phyloP scores from a whole-genome alignment of 2,113 vertebrate genomes.

The Actenoides hombroni region DNA sequence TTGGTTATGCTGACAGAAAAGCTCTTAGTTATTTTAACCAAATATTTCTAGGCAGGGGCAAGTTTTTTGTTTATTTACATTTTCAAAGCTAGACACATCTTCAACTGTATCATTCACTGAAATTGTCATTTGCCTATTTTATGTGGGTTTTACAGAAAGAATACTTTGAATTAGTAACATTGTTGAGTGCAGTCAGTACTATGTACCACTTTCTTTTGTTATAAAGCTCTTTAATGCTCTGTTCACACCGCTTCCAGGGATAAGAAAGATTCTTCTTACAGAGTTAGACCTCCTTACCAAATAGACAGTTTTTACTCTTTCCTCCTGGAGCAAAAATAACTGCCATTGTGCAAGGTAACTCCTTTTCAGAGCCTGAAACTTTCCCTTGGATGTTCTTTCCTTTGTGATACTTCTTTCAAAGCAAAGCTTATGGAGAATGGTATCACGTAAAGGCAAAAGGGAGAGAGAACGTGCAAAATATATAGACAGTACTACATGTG shows the following conservation, averaged over 20 bases:
- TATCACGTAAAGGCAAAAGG: not conserved
- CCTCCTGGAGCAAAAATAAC: not conserved
- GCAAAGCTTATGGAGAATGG: not conserved
- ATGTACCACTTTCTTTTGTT: slow-evolving; percentile 34
- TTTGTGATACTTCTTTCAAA: not conserved
- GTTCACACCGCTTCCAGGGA: slow-evolving; percentile 20
- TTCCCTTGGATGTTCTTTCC: not conserved
- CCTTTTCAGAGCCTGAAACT: not conserved
- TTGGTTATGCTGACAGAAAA: not conserved
- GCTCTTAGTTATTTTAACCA: not conserved
- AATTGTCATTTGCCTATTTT: slow-evolving; percentile 53
- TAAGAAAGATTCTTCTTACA: not conserved
- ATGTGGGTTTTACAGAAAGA: slow-evolving; percentile 52
- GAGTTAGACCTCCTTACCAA: not conserved
- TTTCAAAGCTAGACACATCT: slow-evolving; percentile 13
- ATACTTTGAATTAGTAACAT: slow-evolving; percentile 48
- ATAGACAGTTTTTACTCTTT: not conserved
- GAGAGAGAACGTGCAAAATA: not conserved
- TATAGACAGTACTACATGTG: not conserved
- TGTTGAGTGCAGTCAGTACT: slow-evolving; percentile 26
- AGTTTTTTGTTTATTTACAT: slow-evolving; percentile 55
- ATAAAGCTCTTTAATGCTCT: slow-evolving; percentile 43
- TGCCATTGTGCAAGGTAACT: not conserved
- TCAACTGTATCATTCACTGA: not conserved
- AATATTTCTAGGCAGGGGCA: not conserved